Percentiles rank a stretch among this genome's conserved stretches.
These are phyloP conservation scores for Campaea margaritaria DNA, from an alignment of 2,888 invertebrate species.

Conservation along the genomic window DNA sequence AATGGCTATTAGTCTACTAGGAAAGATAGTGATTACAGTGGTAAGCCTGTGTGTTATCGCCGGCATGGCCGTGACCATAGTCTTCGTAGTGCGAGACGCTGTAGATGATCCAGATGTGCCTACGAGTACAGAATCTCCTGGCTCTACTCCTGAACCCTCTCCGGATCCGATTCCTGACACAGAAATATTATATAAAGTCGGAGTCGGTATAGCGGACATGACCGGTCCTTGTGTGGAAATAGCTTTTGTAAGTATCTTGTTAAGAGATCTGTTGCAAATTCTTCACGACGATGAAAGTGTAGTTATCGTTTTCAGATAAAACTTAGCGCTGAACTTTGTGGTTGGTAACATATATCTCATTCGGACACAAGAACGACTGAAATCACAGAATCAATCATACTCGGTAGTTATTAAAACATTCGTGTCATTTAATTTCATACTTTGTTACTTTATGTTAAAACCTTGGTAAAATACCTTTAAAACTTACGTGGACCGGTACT, in stretches of 20 bases:
- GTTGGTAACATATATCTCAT: too few species aligned
- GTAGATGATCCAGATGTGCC: conserved; percentile 7
- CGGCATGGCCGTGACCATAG: conserved; percentile 62
- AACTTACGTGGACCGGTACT: too few species aligned
- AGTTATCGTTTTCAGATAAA: too few species aligned
- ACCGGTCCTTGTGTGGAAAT: conserved; percentile 97
- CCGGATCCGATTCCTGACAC: conserved; percentile 6
- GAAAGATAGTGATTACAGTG: conserved; percentile 61
- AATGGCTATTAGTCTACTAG: conserved; percentile 63
- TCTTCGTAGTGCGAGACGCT: conserved; percentile 55
- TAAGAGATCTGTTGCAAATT: too few species aligned
- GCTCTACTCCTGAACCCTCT: background rate
- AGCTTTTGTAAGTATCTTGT: conserved; percentile 90
- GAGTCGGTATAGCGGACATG: conserved; percentile 95
- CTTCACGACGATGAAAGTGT: too few species aligned
- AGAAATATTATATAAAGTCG: conserved; percentile 78
- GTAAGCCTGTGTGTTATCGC: conserved; percentile 61
- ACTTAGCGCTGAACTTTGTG: too few species aligned
- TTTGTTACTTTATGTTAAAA: too few species aligned
- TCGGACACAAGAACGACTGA: too few species aligned
- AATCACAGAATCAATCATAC: too few species aligned
- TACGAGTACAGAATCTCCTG: conserved; percentile 5
- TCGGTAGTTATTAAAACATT: too few species aligned
- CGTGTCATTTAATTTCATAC: too few species aligned
- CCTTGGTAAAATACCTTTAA: too few species aligned